Evolutionary conservation across 1,140 invertebrate genomes (phyloP), one percentile per base, ranked within the genome.

Genomic region (Temnothorax nylanderi): DNA sequence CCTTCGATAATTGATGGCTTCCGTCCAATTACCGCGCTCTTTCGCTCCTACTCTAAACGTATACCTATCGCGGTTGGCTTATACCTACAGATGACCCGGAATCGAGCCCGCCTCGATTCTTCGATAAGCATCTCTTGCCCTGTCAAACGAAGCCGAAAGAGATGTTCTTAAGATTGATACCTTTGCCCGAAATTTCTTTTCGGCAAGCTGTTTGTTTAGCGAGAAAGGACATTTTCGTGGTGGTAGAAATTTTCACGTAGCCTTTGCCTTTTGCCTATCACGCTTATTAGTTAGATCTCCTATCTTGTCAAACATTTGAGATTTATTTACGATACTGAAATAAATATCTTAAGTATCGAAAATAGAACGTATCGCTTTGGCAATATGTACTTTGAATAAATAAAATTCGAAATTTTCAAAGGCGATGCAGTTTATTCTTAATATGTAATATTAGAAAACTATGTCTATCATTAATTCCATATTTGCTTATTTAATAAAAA

Each of bases 21-120:
- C 88, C 91, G 92, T 86, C 92, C 88, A 92, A 92, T 93, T 93
- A 92, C 89, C 88, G 86, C 86, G 87, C 71, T 88, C 60, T 78
- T 78, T 74, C 32, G 41, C 54, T 86, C 62, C 89, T 86, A 90
- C 47, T 72, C 89, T 82, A 88, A 88, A 88, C 64, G 65, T 88
- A 86, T 77, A 74, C 69, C 69, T 84, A 84, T 84, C 16, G 69
- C 51, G 18, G 65, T 11, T 13, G 54, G 34, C 37, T 26, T 71
- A 62, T 74, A 47, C 54, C 26, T 60, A 84, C 69, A 74, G 56
- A 84, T 62, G 37, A 69, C 13, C 54, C 69, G 21, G 34, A 74
- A 74, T 74, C 44, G 41, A 60, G 54, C 26, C 54, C 54, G 13
- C 69, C 80, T 60, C 67, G 41, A 74, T 82, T 26, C 34, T 34